Base-by-base conservation (phyloP, 2,888 invertebrate species). In the Leptinotarsa tumamoca region DNA sequence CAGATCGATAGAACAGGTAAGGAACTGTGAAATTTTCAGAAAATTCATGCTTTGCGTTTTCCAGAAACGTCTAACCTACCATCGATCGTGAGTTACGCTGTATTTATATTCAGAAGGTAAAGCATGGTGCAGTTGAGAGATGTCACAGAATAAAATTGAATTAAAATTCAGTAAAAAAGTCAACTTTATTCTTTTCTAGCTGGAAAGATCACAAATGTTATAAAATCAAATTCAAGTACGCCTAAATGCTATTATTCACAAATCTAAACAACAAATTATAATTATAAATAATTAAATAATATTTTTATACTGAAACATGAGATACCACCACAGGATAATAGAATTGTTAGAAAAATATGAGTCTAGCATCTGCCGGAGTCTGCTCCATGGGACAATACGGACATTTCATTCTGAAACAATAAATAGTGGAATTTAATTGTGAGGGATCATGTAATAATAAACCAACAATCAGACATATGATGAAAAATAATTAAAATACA, bases 301-400 rank as follows among this genome's bases (percentile, higher is more conserved):
- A 61, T 23, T 61, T 23, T 23, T 10, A 7, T 43, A 33, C 4
- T 3, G 33, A 54, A 54, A 18, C 10, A 33, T 61, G 61, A 61
- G 21, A 63, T 63, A 17, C 43, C 63, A 63, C 63, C 63, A 63
- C 5, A 33, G n/a, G 17, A 63, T 18, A 17, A 43, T 17, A 50
- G 4, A 21, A 74, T 52, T 21, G 23, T 82, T 94, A 98, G 91
- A 98, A 98, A 89, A 94, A 95, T 87, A 99, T 96, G 87, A 95
- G 94, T 86, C 95, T 92, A 68, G 98, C 98, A 87, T 98, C 98
- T 74, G 94, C 92, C 27, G 97, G 96, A 83, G 95, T 95, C 87
- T 98, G 98, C 89, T 99, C 99, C 88, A 97, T 94, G 0, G 99
- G 99, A 87, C 99, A 99, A 90, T 99, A 99, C 0, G 99, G 99